phyloP scores from a whole-genome alignment of 2,113 vertebrate species.

The Panurus biarmicus region DNA sequence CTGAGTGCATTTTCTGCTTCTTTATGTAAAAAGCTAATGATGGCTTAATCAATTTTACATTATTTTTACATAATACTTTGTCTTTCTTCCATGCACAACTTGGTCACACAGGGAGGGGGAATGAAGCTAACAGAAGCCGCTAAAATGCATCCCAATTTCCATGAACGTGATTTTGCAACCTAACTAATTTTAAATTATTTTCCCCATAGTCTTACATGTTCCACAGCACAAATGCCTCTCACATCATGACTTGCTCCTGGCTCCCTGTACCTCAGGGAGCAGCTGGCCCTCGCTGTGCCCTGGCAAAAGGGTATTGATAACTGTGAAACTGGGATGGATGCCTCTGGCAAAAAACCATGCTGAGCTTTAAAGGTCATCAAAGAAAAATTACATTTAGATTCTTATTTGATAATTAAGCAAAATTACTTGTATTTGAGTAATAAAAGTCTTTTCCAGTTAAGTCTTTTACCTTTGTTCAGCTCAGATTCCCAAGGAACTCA shows the following conservation, averaged over 20 bases:
- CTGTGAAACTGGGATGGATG: background rate
- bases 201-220: background rate
- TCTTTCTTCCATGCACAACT: background rate
- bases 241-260: background rate
- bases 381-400: background rate
- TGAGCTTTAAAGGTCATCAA: background rate
- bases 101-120: background rate
- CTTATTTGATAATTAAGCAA: background rate
- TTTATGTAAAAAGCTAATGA: background rate
- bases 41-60: background rate
- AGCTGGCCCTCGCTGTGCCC: accelerated
- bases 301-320: background rate
- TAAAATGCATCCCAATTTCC: background rate
- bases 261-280: background rate
- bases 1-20: background rate
- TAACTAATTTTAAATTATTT: background rate
- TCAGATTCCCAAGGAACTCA: background rate
- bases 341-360: background rate
- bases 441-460: background rate
- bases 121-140: background rate
- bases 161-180: background rate
- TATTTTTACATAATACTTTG: background rate
- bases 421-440: background rate
- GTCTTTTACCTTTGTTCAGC: background rate
- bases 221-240: background rate